Percentiles rank a stretch among this genome's conserved stretches.
These are phyloP conservation scores for Xyliphius kryptos DNA, from an alignment of 2,113 vertebrate species.

Conservation along the genomic window DNA sequence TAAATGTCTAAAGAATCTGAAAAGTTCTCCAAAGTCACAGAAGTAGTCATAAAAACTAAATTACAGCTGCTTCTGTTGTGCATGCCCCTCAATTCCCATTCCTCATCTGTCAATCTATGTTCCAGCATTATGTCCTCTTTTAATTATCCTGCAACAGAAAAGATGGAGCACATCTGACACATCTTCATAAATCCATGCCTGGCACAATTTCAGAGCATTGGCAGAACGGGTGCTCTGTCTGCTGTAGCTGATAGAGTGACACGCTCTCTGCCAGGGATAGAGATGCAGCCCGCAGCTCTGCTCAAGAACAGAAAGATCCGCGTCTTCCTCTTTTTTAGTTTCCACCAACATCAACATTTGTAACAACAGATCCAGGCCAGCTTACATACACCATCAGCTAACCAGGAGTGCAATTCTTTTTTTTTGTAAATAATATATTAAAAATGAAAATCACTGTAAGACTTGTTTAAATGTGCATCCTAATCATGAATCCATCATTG, in stretches of 20 bases:
- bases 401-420: slow-evolving; percentile 18
- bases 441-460: slow-evolving; percentile 36
- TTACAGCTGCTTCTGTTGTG: slow-evolving; percentile 66
- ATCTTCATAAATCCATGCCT: slow-evolving; percentile 65
- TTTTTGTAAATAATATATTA: no score
- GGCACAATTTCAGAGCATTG: slow-evolving; percentile 64
- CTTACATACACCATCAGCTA: slow-evolving; percentile 43
- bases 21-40: slow-evolving; percentile 27
- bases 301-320: slow-evolving; percentile 63
- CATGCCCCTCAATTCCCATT: slow-evolving; percentile 38
- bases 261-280: slow-evolving; percentile 56
- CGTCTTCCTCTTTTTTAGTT: slow-evolving; percentile 58
- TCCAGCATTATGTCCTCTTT: slow-evolving; percentile 66
- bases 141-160: slow-evolving; percentile 70
- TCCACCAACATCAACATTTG: slow-evolving; percentile 51
- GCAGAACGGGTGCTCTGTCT: slow-evolving; percentile 47
- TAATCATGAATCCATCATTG: slow-evolving; percentile 5
- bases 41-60: slow-evolving; percentile 52
- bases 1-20: slow-evolving; percentile 8
- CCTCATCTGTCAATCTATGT: slow-evolving; percentile 53
- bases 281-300: slow-evolving; percentile 58
- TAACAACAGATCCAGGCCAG: slow-evolving; percentile 60
- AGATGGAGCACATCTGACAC: slow-evolving; percentile 69
- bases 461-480: slow-evolving; percentile 37
- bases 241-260: slow-evolving; percentile 66